These are phyloP conservation scores for Ornithorhynchus anatinus DNA, from an alignment of 2,113 vertebrate species.

Conservation along the genomic window DNA sequence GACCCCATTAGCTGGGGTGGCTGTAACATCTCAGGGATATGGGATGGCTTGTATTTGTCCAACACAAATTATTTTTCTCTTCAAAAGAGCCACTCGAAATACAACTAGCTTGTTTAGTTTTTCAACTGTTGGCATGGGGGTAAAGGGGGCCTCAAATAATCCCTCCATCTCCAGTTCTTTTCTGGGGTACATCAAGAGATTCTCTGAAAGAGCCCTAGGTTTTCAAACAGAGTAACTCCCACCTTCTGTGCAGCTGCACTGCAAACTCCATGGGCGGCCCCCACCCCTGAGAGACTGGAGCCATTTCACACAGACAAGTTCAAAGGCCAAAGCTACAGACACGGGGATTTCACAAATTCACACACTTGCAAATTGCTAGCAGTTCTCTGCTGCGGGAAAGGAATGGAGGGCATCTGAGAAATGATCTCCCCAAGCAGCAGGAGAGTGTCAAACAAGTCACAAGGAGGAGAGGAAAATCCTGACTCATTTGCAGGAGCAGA, in stretches of 20 bases:
- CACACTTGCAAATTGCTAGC: background rate
- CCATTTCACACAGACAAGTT: background rate
- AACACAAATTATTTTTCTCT: too few relatives aligned
- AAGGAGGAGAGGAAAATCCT: background rate
- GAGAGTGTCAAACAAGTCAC: background rate
- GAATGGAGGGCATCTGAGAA: background rate
- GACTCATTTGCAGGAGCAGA: background rate
- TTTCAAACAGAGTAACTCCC: too few relatives aligned
- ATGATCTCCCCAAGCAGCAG: background rate
- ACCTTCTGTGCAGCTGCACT: background rate
- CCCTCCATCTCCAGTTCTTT: too few relatives aligned
- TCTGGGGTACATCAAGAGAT: too few relatives aligned
- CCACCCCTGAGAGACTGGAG: background rate
- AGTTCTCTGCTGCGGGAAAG: background rate
- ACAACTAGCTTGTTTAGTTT: too few relatives aligned
- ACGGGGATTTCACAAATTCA: background rate
- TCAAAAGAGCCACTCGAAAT: too few relatives aligned
- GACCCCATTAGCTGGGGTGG: too few relatives aligned
- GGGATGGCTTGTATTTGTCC: too few relatives aligned
- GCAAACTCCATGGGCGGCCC: background rate
- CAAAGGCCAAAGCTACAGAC: background rate
- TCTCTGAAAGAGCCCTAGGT: too few relatives aligned
- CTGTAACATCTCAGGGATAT: too few relatives aligned
- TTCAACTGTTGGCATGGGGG: too few relatives aligned
- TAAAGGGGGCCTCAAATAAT: too few relatives aligned